A percentile compares a stretch with the other conserved stretches of the same genome.
Conservation (phyloP, 2,797 vertebrate genomes). For the Paedocypris micromegethes region DNA sequence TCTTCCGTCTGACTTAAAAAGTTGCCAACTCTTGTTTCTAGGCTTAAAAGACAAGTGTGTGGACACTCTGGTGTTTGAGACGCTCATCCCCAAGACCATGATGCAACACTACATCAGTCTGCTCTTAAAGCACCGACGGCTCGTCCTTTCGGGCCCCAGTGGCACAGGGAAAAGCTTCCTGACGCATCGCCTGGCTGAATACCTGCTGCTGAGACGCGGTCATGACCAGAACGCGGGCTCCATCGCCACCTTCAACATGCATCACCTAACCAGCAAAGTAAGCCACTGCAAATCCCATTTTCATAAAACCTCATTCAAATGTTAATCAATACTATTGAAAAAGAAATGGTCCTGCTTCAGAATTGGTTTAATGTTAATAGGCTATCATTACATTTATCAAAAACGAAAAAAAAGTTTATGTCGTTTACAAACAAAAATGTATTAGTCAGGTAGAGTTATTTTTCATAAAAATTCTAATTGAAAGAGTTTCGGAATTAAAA, state of each 20-base stretch:
- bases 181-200: slow-evolving; percentile 84
- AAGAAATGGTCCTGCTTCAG: too few species aligned
- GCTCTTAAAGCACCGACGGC: slow-evolving; percentile 88
- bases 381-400: too few species aligned
- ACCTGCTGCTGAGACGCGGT: slow-evolving; percentile 83
- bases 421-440: too few species aligned
- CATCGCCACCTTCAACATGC: slow-evolving; percentile 92
- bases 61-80: slow-evolving; percentile 93
- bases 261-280: slow-evolving; percentile 92
- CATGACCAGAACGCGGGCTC: slow-evolving; percentile 73
- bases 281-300: slow-evolving; percentile 13
- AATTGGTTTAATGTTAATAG: too few species aligned
- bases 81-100: slow-evolving; percentile 93
- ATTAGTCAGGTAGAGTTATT: too few species aligned
- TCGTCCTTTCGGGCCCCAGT: slow-evolving; percentile 89
- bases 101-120: slow-evolving; percentile 94
- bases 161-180: slow-evolving; percentile 94
- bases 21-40: slow-evolving; percentile 43
- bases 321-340: too few species aligned
- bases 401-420: too few species aligned
- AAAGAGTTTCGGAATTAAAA: too few species aligned
- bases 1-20: neutral
- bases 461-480: too few species aligned
- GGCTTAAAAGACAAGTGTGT: slow-evolving; percentile 88
- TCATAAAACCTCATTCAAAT: neutral